These are phyloP conservation scores for Rhizoglyphus robini DNA, from an alignment of 1,140 invertebrate genomes.

Conservation along the genomic window DNA sequence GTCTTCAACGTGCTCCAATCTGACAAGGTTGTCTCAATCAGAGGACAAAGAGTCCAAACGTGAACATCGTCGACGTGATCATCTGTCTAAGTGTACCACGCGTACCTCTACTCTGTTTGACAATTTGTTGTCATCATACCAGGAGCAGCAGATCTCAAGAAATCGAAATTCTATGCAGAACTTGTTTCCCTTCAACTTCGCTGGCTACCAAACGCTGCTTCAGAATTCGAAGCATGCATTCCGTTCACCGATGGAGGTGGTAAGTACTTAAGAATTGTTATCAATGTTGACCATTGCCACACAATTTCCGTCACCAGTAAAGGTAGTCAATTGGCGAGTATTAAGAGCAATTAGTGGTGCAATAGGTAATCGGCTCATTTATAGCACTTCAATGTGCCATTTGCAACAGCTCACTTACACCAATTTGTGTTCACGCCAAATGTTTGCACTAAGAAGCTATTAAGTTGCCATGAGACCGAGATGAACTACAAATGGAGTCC, in stretches of 20 bases:
- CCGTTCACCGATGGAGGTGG: conserved; percentile 1
- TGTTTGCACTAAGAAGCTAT: too few relatives aligned
- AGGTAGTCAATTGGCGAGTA: too few relatives aligned
- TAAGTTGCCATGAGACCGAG: too few relatives aligned
- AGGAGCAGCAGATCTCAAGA: not conserved
- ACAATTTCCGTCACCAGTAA: too few relatives aligned
- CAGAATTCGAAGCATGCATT: conserved; percentile 11
- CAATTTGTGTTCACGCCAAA: too few relatives aligned
- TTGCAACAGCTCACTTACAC: too few relatives aligned
- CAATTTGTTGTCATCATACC: not conserved
- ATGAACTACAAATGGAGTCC: too few relatives aligned
- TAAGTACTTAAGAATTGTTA: not conserved
- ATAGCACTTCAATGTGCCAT: too few relatives aligned
- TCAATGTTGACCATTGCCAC: too few relatives aligned
- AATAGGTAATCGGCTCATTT: too few relatives aligned
- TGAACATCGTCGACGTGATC: not conserved
- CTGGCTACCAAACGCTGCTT: conserved; percentile 6
- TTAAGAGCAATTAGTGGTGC: too few relatives aligned
- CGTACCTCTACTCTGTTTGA: not conserved
- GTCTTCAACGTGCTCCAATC: not conserved
- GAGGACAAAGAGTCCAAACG: not conserved
- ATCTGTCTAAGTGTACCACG: not conserved
- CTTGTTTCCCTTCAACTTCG: conserved; percentile 2
- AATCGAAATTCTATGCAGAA: conserved; percentile 8
- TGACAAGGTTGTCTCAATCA: not conserved